Conservation (phyloP, 2,888 invertebrate species). For the Pheosia tremula region DNA sequence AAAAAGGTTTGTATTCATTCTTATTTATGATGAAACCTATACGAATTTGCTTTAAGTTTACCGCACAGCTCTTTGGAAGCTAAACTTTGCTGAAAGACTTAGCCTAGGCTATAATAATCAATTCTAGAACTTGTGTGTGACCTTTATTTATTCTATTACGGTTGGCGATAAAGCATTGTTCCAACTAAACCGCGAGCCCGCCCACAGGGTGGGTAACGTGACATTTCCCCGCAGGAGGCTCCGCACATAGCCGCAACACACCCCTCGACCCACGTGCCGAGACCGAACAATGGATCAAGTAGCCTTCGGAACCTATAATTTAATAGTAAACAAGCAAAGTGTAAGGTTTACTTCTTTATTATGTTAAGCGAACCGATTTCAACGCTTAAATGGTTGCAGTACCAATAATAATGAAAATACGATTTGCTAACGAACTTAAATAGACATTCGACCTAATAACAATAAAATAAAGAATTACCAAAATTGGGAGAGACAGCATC, state of each 20-base stretch:
- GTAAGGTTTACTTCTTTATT: conserved; percentile 20
- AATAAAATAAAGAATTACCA: no score
- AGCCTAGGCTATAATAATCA: conserved; percentile 37
- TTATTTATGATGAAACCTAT: no score
- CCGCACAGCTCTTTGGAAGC: conserved; percentile 6
- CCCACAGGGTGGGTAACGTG: conserved; percentile 59
- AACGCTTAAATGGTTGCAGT: no score
- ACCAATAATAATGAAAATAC: no score
- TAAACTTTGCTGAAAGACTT: conserved; percentile 22
- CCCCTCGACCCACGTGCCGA: conserved; percentile 48
- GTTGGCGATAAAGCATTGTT: conserved; percentile 42
- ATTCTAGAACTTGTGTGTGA: conserved; percentile 42
- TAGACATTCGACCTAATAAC: no score
- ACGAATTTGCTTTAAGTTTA: neutral
- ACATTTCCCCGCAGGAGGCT: conserved; percentile 54
- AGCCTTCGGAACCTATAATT: conserved; percentile 38
- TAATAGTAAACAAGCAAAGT: conserved; percentile 47
- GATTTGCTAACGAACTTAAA: no score
- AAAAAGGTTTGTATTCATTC: no score
- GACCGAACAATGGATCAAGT: conserved; percentile 43
- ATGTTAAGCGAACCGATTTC: neutral
- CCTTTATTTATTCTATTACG: conserved; percentile 61
- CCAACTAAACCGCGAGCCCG: conserved; percentile 44
- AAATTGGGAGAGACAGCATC: no score
- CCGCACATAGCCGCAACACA: conserved; percentile 22